Evolutionary conservation across 1,140 invertebrate genomes (phyloP), one percentile per base, ranked within the genome.

Genomic region (Pogonomyrmex californicus): DNA sequence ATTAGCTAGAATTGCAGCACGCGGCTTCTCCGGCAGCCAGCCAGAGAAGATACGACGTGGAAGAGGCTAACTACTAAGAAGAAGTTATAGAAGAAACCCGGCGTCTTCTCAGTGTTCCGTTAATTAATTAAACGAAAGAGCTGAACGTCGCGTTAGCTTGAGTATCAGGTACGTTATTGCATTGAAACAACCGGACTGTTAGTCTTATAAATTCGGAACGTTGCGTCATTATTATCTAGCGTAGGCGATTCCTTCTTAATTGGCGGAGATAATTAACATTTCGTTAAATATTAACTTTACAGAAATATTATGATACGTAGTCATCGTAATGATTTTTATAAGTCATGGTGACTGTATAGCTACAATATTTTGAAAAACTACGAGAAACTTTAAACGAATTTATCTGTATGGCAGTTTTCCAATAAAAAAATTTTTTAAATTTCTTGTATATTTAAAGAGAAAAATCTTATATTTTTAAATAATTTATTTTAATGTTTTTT

Each of bases 81-180:
- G 73, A 89, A 85, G 76, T 83, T 76, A 63, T 60, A 86, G 88
- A 88, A 88, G 86, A 82, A 87, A 71, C 86, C 58, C 47, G 60
- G 51, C 88, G 78, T 87, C 75, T 88, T 89, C 85, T 70, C 85
- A 73, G 58, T 62, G 62, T 91, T 77, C 76, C 83, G 62, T 87
- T 92, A 93, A 93, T 93, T 92, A 92, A 90, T 92, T 86, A 90
- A 90, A 92, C 90, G 87, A 89, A 88, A 82, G 79, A 68, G 73
- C 62, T 60, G n/a, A 33, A 60, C 54, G n/a, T 82, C 17, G 66
- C 66, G 54, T 73, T 83, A 73, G 30, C 30, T 12, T 38, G 47
- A 14, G 79, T 83, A 75, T 73, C 79, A 83, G 56, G 44, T 83
- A 41, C 38, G 41, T 73, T 82, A 82, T 58, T 82, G 14, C 30